A percentile compares a stretch with the other conserved stretches of the same genome.
These are phyloP conservation scores for Dromaius novaehollandiae DNA, from an alignment of 2,113 vertebrate genomes.

Conservation along the genomic window DNA sequence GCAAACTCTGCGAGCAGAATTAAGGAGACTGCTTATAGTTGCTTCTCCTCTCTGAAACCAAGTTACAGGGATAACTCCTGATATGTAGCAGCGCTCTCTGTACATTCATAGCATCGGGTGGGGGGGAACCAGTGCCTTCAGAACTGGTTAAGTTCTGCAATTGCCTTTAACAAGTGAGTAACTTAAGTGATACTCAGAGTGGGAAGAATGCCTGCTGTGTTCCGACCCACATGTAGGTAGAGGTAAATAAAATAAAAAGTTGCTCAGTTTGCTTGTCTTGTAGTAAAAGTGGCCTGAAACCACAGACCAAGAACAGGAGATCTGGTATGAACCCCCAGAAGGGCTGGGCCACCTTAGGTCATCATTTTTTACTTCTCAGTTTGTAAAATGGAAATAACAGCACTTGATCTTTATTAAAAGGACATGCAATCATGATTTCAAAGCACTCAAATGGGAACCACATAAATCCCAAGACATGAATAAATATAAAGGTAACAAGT, in stretches of 20 bases:
- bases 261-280: not conserved
- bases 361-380: not conserved
- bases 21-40: not conserved
- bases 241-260: not conserved
- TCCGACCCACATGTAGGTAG: fast-evolving
- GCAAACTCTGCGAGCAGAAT: not conserved
- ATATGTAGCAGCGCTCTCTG: fast-evolving
- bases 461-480: not conserved
- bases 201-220: not conserved
- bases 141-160: not conserved
- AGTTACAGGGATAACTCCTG: not conserved
- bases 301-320: not conserved
- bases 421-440: not conserved
- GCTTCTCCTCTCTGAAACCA: fast-evolving
- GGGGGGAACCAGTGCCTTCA: not conserved
- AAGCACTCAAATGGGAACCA: not conserved
- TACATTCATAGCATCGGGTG: not conserved
- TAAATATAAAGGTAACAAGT: not conserved
- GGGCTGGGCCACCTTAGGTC: not conserved
- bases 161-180: not conserved
- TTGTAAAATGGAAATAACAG: not conserved
- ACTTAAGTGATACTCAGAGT: not conserved
- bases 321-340: not conserved
- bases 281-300: not conserved
- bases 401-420: not conserved